Base-by-base conservation (phyloP, 2,113 vertebrate genomes). In the Coturnix japonica region DNA sequence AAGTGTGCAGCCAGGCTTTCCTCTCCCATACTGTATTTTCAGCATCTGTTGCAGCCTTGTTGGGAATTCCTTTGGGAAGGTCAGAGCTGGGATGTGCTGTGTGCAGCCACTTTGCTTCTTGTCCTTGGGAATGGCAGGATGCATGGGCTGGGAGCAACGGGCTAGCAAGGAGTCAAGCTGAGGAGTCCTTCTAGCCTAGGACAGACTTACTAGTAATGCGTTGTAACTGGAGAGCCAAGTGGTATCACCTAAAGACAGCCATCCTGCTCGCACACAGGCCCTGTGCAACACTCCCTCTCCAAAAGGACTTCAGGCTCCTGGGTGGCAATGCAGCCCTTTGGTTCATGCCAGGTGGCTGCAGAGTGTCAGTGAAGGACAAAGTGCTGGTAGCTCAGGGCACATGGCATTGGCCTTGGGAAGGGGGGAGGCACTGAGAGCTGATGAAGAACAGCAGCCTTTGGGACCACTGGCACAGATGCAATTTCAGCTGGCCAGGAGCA, bases 401-500 rank as follows among this genome's bases (percentile, higher is more conserved):
- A 1, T 53, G 46, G 21, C 13, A 51, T 61, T 4, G 3, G 47
- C 30, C 1, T 39, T 41, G 31, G 0, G 0, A 75, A 91, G 39
- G 5, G 5, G 18, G 7, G 39, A 6, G 11, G 26, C 30, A 2
- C 41, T 18, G 47, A 21, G 47, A 11, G 39, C 60, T 79, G 86
- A 57, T 1, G 7, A 30, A 71, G 60, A 80, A 31, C 4, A 3
- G 33, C 67, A 49, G 67, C 71, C 18, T 0, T n/a, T 54, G 81
- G 81, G 71, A 85, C 37, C 0, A 0, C 70, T 79, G 57, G 39
- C 0, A 3, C 72, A 81, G 81, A 84, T 87, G 67, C 56, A 39
- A 39, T 70, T 95, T 94, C 93, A 92, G 63, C 75, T 91, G 91
- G 37, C 82, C 76, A 47, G 75, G 60, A 89, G 56, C 64, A 64